A percentile compares a stretch with the other conserved stretches of the same genome.
Evolutionary conservation across 2,113 vertebrate genomes (phyloP).

Genomic region (Bos javanicus): DNA sequence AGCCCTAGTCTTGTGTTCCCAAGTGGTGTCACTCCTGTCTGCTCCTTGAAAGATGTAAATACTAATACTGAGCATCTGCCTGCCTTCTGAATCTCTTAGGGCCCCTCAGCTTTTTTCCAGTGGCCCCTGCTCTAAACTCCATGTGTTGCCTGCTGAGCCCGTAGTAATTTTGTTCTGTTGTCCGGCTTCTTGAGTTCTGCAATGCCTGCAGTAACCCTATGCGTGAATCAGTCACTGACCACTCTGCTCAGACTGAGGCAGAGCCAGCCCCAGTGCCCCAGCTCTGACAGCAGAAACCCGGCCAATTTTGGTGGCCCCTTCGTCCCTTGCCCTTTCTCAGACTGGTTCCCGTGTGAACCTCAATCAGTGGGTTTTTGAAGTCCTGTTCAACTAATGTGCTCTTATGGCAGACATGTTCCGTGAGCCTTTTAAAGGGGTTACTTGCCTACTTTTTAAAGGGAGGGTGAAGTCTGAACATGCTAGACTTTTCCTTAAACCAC

Average conservation of each 20-base stretch:
- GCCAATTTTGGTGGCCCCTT: neutral
- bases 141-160: neutral
- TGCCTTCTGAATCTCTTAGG: conserved; percentile 2
- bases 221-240: neutral
- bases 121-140: neutral
- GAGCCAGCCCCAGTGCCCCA: neutral
- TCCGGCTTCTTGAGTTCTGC: neutral
- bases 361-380: neutral
- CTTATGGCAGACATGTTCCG: neutral
- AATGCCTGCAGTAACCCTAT: neutral
- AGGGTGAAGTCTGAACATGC: neutral
- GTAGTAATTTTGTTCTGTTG: neutral
- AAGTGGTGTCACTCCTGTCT: neutral
- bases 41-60: conserved; percentile 27
- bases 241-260: neutral
- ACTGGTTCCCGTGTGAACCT: neutral
- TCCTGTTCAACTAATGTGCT: neutral
- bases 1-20: neutral
- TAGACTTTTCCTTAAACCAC: neutral
- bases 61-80: neutral
- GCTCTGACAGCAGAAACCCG: neutral
- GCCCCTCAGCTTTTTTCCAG: neutral
- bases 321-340: neutral
- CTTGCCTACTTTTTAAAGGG: neutral
- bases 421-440: neutral